These are phyloP conservation scores for Luscinia megarhynchos DNA, from an alignment of 2,797 vertebrate genomes.

Conservation along the genomic window DNA sequence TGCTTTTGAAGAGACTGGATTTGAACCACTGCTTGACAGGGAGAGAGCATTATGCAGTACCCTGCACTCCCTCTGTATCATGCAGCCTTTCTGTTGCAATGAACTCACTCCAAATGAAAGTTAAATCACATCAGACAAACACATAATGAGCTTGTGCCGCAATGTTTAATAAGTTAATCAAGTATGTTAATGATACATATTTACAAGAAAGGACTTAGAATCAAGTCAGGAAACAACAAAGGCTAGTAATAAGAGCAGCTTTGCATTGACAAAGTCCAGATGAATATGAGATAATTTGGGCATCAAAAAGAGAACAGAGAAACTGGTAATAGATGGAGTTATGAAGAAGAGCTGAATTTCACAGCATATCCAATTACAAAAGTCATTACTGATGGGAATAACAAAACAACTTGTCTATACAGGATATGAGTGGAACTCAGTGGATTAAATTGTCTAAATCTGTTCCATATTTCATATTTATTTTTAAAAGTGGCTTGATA, in stretches of 20 bases:
- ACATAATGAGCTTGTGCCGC: slow-evolving; percentile 58
- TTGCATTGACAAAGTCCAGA: slow-evolving; percentile 52
- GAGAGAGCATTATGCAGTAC: neutral
- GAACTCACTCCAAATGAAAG: slow-evolving; percentile 42
- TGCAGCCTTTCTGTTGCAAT: neutral
- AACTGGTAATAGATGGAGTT: slow-evolving; percentile 5
- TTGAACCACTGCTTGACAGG: neutral
- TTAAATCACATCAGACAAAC: slow-evolving; percentile 59
- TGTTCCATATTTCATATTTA: neutral
- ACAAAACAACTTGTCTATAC: neutral
- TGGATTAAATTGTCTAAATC: slow-evolving; percentile 19
- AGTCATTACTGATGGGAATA: slow-evolving; percentile 8
- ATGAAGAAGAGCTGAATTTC: slow-evolving; percentile 53
- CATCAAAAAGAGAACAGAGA: slow-evolving; percentile 29
- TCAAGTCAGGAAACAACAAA: slow-evolving; percentile 48
- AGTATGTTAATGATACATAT: slow-evolving; percentile 61
- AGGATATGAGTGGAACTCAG: slow-evolving; percentile 19
- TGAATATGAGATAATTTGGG: slow-evolving; percentile 57
- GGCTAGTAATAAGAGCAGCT: slow-evolving; percentile 46
- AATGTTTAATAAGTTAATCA: slow-evolving; percentile 68
- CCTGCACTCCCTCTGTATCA: neutral
- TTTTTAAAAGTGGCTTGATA: neutral
- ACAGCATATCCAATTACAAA: slow-evolving; percentile 23
- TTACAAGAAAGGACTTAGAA: slow-evolving; percentile 51
- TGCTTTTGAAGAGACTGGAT: neutral